Conservation (phyloP, 2,797 vertebrate species). For the Enteromius mattozi region DNA sequence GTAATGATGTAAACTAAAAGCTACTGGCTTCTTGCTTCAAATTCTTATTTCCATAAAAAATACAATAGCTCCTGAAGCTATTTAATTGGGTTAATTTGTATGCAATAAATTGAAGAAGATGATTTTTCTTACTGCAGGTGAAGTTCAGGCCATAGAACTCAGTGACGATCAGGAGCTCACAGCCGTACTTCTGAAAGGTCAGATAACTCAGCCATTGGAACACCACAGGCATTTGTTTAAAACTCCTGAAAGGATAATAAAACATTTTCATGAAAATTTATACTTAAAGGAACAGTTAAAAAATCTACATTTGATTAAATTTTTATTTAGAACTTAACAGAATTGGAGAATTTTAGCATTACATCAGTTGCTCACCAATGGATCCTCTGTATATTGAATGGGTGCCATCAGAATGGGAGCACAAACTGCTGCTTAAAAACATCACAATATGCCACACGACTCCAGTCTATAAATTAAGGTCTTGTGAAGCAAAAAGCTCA, state of each 20-base stretch:
- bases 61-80: background rate
- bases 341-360: background rate
- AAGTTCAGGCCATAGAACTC: constrained; percentile 91
- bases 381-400: background rate
- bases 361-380: background rate
- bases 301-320: background rate
- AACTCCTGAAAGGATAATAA: constrained; percentile 74
- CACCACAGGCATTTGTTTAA: constrained; percentile 85
- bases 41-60: background rate
- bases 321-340: background rate
- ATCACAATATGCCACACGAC: background rate
- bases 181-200: constrained; percentile 95
- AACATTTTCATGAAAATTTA: background rate
- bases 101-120: background rate
- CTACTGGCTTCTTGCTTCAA: background rate
- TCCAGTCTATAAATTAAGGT: background rate
- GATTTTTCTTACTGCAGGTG: constrained; percentile 88
- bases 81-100: background rate
- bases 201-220: constrained; percentile 92
- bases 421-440: background rate
- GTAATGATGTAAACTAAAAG: background rate
- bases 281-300: background rate
- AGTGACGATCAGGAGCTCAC: constrained; percentile 91
- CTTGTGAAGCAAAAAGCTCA: background rate
- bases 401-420: background rate